A percentile compares a stretch with the other conserved stretches of the same genome.
These are phyloP conservation scores for Eonycteris spelaea DNA, from an alignment of 2,113 vertebrate genomes.

Conservation along the genomic window DNA sequence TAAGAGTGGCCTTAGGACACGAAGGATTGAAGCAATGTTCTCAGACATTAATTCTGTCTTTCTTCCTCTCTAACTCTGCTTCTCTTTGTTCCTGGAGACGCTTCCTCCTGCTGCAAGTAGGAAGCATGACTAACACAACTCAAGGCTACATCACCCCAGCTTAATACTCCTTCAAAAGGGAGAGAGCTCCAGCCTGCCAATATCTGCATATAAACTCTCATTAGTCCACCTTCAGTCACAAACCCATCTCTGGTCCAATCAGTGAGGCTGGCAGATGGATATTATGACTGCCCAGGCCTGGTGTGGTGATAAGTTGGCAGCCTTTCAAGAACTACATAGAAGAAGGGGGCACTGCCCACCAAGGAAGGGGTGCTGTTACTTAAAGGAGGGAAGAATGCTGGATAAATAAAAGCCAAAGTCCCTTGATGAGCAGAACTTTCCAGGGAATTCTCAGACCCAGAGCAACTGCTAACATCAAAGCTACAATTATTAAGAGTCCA, in stretches of 20 bases:
- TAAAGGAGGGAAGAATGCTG: neutral
- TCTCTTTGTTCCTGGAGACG: neutral
- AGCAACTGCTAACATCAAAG: neutral
- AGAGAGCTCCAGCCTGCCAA: neutral
- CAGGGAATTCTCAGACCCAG: neutral
- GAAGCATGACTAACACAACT: neutral
- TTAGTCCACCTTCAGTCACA: neutral
- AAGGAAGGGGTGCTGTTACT: neutral
- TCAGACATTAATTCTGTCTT: neutral
- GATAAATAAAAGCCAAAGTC: neutral
- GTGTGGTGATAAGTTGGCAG: neutral
- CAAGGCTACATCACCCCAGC: neutral
- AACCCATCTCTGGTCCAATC: neutral
- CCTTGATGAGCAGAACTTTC: neutral
- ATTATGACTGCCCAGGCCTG: neutral
- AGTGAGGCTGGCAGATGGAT: neutral
- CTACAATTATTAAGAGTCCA: neutral
- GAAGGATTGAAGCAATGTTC: neutral
- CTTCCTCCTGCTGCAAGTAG: neutral
- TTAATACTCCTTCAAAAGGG: neutral
- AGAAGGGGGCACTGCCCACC: neutral
- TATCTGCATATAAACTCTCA: neutral
- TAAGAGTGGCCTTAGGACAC: neutral
- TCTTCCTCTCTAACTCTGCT: too few relatives aligned
- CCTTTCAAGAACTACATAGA: neutral